A percentile compares a stretch with the other conserved stretches of the same genome.
These are phyloP conservation scores for Clamator glandarius DNA, from an alignment of 2,797 vertebrate genomes.

Conservation along the genomic window DNA sequence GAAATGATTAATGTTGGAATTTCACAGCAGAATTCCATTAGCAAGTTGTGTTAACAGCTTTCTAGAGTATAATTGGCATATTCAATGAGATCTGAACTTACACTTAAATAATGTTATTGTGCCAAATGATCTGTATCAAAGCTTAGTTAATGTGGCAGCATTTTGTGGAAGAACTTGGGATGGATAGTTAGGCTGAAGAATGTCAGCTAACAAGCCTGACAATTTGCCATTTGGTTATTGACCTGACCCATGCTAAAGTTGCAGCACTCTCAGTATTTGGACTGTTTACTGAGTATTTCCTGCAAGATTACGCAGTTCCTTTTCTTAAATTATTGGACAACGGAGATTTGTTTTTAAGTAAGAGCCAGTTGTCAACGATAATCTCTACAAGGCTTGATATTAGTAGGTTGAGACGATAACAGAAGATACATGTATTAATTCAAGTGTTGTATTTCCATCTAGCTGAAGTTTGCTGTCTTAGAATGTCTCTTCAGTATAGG, in stretches of 20 bases:
- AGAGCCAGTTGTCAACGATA: background rate
- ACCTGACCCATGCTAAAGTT: background rate
- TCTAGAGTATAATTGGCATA: constrained; percentile 12
- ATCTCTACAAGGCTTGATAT: background rate
- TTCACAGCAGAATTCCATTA: constrained; percentile 29
- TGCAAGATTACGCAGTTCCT: background rate
- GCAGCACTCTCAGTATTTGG: background rate
- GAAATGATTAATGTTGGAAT: background rate
- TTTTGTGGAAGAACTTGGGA: background rate
- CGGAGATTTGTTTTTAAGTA: background rate
- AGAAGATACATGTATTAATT: background rate
- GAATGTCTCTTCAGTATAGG: background rate
- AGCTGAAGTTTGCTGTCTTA: background rate
- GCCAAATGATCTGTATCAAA: background rate
- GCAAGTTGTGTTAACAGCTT: constrained; percentile 14
- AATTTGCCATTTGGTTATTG: background rate
- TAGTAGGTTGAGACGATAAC: background rate
- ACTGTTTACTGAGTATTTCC: background rate
- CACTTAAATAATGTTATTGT: background rate
- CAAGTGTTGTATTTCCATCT: background rate
- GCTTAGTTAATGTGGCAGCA: background rate
- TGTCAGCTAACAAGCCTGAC: background rate
- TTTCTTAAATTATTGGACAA: background rate
- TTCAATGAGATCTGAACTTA: background rate
- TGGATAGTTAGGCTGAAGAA: background rate